These are phyloP conservation scores for Cherax destructor DNA, from an alignment of 1,140 invertebrate species.

Conservation along the genomic window DNA sequence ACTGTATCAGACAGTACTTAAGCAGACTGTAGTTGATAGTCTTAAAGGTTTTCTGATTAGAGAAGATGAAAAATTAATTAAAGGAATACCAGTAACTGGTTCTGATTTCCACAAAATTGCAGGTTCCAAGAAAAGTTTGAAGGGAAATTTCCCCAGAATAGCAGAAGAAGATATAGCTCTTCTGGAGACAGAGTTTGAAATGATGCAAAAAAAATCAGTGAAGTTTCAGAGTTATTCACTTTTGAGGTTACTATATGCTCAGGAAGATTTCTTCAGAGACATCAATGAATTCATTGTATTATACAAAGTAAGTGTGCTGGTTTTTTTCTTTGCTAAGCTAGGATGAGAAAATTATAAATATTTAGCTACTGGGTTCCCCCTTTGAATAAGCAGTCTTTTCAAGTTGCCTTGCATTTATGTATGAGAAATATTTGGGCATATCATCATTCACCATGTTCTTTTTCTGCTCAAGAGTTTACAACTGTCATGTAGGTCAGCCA, in stretches of 20 bases:
- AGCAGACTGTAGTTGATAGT: too few relatives aligned
- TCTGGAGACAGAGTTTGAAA: constrained; percentile 66
- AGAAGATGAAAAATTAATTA: neutral
- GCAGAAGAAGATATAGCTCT: constrained; percentile 67
- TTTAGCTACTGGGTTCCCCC: too few relatives aligned
- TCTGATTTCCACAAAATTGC: neutral
- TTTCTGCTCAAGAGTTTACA: too few relatives aligned
- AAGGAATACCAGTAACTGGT: neutral
- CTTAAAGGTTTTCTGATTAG: neutral
- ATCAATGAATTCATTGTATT: constrained; percentile 96
- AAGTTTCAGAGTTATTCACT: constrained; percentile 91
- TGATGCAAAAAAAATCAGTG: constrained; percentile 78
- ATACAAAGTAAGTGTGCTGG: constrained; percentile 82
- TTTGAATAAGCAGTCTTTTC: too few relatives aligned
- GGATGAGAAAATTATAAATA: too few relatives aligned
- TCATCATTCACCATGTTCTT: too few relatives aligned
- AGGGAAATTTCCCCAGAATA: constrained; percentile 46
- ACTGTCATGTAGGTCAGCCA: too few relatives aligned
- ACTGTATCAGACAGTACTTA: too few relatives aligned
- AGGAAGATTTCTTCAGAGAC: constrained; percentile 97
- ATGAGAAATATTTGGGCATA: too few relatives aligned
- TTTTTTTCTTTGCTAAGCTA: too few relatives aligned
- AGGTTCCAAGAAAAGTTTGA: constrained; percentile 71
- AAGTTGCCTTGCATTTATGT: too few relatives aligned
- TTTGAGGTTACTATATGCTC: constrained; percentile 95